Evolutionary conservation across 2,797 vertebrate genomes (phyloP), one percentile per base, ranked within the genome.

Genomic region (Macropodus opercularis): DNA sequence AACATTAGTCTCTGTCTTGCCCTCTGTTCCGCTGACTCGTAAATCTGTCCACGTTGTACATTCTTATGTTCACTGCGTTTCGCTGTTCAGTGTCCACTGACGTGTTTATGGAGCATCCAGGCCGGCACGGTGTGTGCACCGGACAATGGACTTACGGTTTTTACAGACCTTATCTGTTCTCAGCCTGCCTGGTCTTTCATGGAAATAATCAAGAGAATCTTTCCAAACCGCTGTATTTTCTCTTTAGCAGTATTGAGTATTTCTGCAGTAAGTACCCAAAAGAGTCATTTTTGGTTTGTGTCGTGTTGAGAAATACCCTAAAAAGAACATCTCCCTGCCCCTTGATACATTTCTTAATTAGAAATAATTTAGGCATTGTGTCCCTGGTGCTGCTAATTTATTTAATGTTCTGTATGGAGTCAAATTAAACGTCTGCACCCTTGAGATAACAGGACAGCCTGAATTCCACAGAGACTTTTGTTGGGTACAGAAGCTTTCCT

Each of bases 11-110:
- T 54, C 47, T 42, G 21, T 31, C 27, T 19, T 5, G 26, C 6
- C 40, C 13, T 67, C 6, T 65, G 14, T 32, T n/a, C 38, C 21
- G 10, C 22, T 67, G 60, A 61, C 5, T 3, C 52, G 54, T 7
- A 14, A 51, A 55, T 22, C 46, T 68, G 58, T 59, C 54, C 44
- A 46, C 34, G 58, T 5, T 80, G 40, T 79, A 83, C 73, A 79
- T 75, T 80, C 62, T 60, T 69, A 14, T 27, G 74, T 70, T 82
- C 63, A 49, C 65, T 72, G 75, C 70, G 65, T 59, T 59, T 67
- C 50, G 32, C 44, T 64, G 54, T 18, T 78, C 27, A 79, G 70
- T 34, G 49, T 79, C 42, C 23, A 43, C 61, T 69, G 76, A 60
- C 74, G 62, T 81, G 59, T 80, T 84, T 80, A 80, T 36, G 59